Evolutionary conservation across 2,888 invertebrate genomes (phyloP).

Genomic region (Caenorhabditis sp.): DNA sequence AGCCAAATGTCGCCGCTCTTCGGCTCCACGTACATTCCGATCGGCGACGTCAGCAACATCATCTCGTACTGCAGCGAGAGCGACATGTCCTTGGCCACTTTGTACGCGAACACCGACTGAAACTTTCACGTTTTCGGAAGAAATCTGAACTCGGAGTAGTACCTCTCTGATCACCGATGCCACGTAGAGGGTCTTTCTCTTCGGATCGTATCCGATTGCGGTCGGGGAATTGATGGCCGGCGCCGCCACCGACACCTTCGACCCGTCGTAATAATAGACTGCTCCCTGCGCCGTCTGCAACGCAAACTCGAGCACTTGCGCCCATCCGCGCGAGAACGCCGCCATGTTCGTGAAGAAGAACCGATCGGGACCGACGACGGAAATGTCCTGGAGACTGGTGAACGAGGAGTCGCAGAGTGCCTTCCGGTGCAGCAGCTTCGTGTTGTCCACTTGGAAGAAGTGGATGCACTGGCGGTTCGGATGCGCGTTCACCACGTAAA

Average conservation of each 20-base stretch:
- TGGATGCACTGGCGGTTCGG: constrained; percentile 56
- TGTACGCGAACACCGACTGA: constrained; percentile 60
- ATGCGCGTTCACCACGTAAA: constrained; percentile 71
- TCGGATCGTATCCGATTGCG: constrained; percentile 67
- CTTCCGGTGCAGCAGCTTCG: constrained; percentile 64
- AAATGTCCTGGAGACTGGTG: constrained; percentile 69
- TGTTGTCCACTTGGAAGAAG: constrained; percentile 67
- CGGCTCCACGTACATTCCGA: constrained; percentile 63
- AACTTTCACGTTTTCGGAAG: constrained; percentile 13
- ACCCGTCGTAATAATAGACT: constrained; percentile 73
- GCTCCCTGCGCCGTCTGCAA: constrained; percentile 63
- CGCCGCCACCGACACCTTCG: constrained; percentile 44
- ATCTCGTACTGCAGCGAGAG: constrained; percentile 66
- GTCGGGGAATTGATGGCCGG: constrained; percentile 64
- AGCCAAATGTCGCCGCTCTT: constrained; percentile 63
- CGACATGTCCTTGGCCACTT: constrained; percentile 65
- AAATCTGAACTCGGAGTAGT: too few relatives aligned
- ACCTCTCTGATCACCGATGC: constrained; percentile 70
- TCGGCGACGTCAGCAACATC: constrained; percentile 67
- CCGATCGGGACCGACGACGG: constrained; percentile 73
- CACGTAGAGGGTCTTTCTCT: constrained; percentile 68
- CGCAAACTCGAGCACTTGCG: constrained; percentile 63
- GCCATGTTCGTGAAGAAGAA: constrained; percentile 73
- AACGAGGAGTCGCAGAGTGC: constrained; percentile 63
- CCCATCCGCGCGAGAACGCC: constrained; percentile 58